Conservation (phyloP, 1,140 invertebrate genomes). For the Drosophila elegans region DNA sequence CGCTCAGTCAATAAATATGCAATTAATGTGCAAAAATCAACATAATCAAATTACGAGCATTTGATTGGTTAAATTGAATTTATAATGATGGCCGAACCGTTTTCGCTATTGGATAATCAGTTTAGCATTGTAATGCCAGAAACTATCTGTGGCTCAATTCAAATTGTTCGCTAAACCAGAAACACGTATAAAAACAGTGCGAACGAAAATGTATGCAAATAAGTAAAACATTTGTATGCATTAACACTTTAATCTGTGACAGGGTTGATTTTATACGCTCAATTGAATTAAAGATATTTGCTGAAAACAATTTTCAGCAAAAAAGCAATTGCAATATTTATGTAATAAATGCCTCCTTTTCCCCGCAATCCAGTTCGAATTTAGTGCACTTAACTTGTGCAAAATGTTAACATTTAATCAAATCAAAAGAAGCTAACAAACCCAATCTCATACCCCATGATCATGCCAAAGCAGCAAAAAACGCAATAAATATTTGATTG, state of each 20-base stretch:
- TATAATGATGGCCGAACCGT: slow-evolving; percentile 53
- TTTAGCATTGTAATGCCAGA: slow-evolving; percentile 57
- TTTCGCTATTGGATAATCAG: slow-evolving; percentile 54
- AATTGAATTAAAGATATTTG: slow-evolving; percentile 70
- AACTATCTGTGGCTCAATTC: slow-evolving; percentile 48
- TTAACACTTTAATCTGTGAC: slow-evolving; percentile 63
- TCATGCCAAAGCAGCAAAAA: slow-evolving; percentile 4
- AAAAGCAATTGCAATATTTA: slow-evolving; percentile 47
- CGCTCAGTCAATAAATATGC: slow-evolving; percentile 60
- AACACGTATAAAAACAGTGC: slow-evolving; percentile 20
- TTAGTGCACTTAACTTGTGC: slow-evolving; percentile 51
- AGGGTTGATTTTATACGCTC: slow-evolving; percentile 29
- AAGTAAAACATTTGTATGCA: slow-evolving; percentile 58
- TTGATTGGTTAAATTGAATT: slow-evolving; percentile 56
- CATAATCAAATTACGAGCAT: slow-evolving; percentile 70
- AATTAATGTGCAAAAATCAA: slow-evolving; percentile 72
- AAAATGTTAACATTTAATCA: slow-evolving; percentile 68
- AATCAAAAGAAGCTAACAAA: slow-evolving; percentile 58
- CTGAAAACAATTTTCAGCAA: slow-evolving; percentile 25
- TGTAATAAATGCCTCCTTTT: slow-evolving; percentile 18
- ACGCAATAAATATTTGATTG: slow-evolving; percentile 59
- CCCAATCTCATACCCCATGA: background rate
- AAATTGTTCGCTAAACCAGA: slow-evolving; percentile 48
- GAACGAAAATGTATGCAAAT: slow-evolving; percentile 41
- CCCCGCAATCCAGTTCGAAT: slow-evolving; percentile 10